Evolutionary conservation across 2,113 vertebrate genomes (phyloP), one percentile per base, ranked within the genome.

Genomic region (Silurus glanis): DNA sequence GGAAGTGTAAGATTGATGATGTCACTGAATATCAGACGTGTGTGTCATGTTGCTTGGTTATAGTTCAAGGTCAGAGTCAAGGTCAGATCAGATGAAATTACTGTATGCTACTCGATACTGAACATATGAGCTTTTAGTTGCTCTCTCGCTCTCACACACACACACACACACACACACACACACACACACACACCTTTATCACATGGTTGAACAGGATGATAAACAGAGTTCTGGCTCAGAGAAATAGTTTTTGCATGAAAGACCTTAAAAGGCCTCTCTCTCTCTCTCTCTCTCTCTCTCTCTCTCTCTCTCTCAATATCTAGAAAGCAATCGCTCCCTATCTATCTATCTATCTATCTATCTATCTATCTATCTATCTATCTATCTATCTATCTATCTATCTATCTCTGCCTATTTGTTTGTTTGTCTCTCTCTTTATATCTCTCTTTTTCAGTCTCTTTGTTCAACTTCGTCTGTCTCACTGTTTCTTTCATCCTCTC

Each of bases 21-120:
- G 76, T 79, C 55, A 76, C 74, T 76, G 74, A 76, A 56, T 79
- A 79, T 58, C 76, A 37, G 76, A 9, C 12, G 3, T 12, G 53
- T 12, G 75, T 17, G 21, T 62, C 19, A 75, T 23, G 21, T 13
- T 53, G 21, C 72, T 75, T 51, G n/a, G 10, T 75, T 9, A n/a
- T 5, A 51, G 47, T 75, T 51, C 17, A 75, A 47, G 75, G 51
- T 78, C 49, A 78, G 49, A 56, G 75, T 56, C n/a, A 25, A 23
- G 47, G 21, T 75, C 49, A 75, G 5, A 23, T 75, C 49, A 13
- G 4, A 53, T 75, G 45, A 45, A 16, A 21, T 17, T 37, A 37
- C 67, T 37, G 16, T 37, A 51, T 74, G 71, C 23, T 49, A 74
- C 55, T 21, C 9, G 4, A 80, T 61, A 80, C 55, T 45, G 79